Evolutionary conservation across 92 coral and sea anemone species (phyloP).

Genomic region (Phymanthus crucifer): DNA sequence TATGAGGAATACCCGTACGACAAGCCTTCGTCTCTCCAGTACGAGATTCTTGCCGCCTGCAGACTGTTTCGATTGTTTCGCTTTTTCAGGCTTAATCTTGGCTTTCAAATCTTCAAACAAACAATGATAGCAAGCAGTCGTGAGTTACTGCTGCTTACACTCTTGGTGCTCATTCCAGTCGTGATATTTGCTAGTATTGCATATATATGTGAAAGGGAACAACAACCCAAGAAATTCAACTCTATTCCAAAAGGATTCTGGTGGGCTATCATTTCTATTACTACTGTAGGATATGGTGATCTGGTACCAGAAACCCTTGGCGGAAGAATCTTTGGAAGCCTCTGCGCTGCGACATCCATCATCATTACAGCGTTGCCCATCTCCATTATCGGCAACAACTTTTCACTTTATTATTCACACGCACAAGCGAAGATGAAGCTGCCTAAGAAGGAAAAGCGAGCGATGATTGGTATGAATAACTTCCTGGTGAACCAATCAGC

Average conservation of each 20-base stretch:
- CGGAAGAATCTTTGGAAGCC: conserved; percentile 81
- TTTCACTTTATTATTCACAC: conserved; percentile 94
- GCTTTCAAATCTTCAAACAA: conserved; percentile 94
- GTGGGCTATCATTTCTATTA: conserved; percentile 98
- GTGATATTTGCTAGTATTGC: conserved; percentile 88
- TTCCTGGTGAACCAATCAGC: conserved; percentile 70
- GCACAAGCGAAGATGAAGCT: conserved; percentile 98
- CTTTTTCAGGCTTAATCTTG: conserved; percentile 91
- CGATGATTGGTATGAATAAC: conserved; percentile 80
- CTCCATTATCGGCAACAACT: conserved; percentile 95
- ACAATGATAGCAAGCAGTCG: conserved; percentile 93
- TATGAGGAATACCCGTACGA: conserved; percentile 26
- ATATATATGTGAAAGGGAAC: conserved; percentile 61
- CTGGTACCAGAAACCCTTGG: conserved; percentile 59
- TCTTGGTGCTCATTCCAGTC: conserved; percentile 84
- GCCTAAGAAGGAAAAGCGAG: conserved; percentile 87
- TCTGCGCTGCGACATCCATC: conserved; percentile 89
- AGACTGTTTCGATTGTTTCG: conserved; percentile 84
- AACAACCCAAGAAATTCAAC: conserved; percentile 39
- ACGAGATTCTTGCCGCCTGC: conserved; percentile 72
- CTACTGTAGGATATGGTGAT: conserved; percentile 98
- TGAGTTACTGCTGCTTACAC: conserved; percentile 73
- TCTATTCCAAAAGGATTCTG: conserved; percentile 92
- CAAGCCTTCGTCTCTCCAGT: conserved; percentile 20
- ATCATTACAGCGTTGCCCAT: conserved; percentile 96